Evolutionary conservation across 2,797 vertebrate genomes (phyloP), one percentile per base, ranked within the genome.

Genomic region (Champsocephalus esox): DNA sequence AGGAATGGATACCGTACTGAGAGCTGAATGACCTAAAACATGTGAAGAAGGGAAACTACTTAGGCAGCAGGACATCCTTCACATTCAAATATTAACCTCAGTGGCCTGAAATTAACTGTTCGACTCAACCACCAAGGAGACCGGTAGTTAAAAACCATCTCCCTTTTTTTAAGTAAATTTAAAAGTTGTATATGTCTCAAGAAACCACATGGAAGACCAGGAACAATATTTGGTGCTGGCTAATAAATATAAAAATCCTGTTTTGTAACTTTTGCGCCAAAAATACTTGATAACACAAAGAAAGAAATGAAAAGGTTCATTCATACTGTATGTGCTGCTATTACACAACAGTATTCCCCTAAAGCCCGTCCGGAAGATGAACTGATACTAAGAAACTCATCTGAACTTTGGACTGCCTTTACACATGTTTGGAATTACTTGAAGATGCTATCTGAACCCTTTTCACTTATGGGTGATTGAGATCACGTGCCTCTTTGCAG

Each of bases 221-320:
- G 5, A 69, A 65, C 19, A 54, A 66, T 48, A 54, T 69, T 14
- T 66, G 46, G 45, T n/a, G 60, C 55, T 28, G 44, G 51, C 46
- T 70, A 66, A 73, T 38, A 66, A 77, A 74, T 73, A 81, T 34
- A 77, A 77, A 24, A 13, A 48, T 48, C 24, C 28, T 24, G 59
- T 81, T 87, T 65, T 77, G 73, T 79, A 80, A 86, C 80, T 78
- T 79, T 66, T 54, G 67, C 67, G 81, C 73, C 67, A 69, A 60
- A 49, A 64, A 73, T 21, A 48, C 60, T 63, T 58, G 52, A 12
- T 21, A 24, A 17, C 19, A 17, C 2, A 43, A 49, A 43, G 11
- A 12, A 28, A 70, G 46, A 62, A 57, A 45, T 24, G 28, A 57
- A 57, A 73, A 75, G 17, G n/a, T 12, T 32, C 4, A 49, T 56